These are phyloP conservation scores for Mellivora capensis DNA, from an alignment of 2,113 vertebrate species.

Conservation along the genomic window DNA sequence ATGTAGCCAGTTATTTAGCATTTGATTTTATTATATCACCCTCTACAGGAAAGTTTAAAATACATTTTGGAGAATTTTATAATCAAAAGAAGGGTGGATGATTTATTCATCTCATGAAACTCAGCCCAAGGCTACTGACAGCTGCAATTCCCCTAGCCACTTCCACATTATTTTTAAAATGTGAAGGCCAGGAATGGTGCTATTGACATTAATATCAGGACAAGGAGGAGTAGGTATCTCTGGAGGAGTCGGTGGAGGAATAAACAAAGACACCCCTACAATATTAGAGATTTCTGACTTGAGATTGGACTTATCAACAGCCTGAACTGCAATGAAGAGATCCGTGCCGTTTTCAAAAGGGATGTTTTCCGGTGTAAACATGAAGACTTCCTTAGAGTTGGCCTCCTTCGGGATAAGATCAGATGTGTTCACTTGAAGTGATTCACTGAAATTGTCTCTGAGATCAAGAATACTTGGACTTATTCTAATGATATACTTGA, in stretches of 20 bases:
- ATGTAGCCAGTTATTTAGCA: background rate
- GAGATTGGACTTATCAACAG: constrained; percentile 69
- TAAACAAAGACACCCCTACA: constrained; percentile 70
- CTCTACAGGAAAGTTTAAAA: background rate
- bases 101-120: constrained; percentile 1
- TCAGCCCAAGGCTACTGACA: constrained; percentile 41
- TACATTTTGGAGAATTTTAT: constrained; percentile 18
- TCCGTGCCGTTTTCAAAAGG: constrained; percentile 68
- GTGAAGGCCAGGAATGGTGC: constrained; percentile 64
- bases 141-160: constrained; percentile 68
- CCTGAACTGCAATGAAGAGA: constrained; percentile 77
- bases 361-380: constrained; percentile 63
- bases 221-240: background rate
- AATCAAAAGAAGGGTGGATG: background rate
- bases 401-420: constrained; percentile 67
- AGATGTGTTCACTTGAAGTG: constrained; percentile 71
- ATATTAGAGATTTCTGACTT: constrained; percentile 80
- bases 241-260: constrained; percentile 32
- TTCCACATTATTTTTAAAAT: constrained; percentile 72
- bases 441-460: constrained; percentile 70
- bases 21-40: constrained; percentile 10
- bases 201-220: constrained; percentile 48
- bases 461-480: constrained; percentile 72
- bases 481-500: constrained; percentile 81
- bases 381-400: constrained; percentile 72